Base-by-base conservation (phyloP, 2,797 vertebrate species). In the Poecilia velifera region DNA sequence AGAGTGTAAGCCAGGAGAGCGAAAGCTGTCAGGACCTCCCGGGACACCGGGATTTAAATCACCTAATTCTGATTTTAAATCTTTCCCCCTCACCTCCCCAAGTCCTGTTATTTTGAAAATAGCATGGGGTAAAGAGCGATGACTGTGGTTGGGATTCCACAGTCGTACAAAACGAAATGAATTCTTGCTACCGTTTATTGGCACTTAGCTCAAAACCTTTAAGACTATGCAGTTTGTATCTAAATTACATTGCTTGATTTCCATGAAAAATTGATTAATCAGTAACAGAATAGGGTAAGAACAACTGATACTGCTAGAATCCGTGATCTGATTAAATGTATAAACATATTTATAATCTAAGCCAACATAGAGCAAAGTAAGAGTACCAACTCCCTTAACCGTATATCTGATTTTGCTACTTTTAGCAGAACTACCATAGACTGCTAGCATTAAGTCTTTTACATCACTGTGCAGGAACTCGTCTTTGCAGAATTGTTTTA, bases 11-110 rank as follows among this genome's bases (percentile, higher is more conserved):
- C 76, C 55, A 53, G 71, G 25, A 85, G 49, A 25, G 77, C 78
- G 72, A 66, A 72, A 34, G 73, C n/a, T 66, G 78, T n/a, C 76
- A 76, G 57, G 73, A 73, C 57, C 79, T 82, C 81, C 47, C 47
- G 79, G 71, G 81, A 85, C 72, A 83, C 59, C 2, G 22, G 46
- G 76, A 79, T 83, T 85, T 43, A 86, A 89, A 88, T 86, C 45
- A 53, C 75, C 49, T 57, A n/a, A 74, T 72, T 73, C n/a, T 78
- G 73, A 86, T 83, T 79, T 76, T 10, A 49, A 81, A 82, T 73
- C 81, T 75, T 76, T 31, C 45, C 76, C 46, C 20, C 51, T 41
- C 20, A 1, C 46, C 10, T 12, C 13, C 18, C 6, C 70, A 83
- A 76, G 76, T 55, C 70, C 71, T 82, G 71, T 41, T 43, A 53